Evolutionary conservation across 2,797 vertebrate genomes (phyloP), one percentile per base, ranked within the genome.

Genomic region (Gephyroberyx darwinii): DNA sequence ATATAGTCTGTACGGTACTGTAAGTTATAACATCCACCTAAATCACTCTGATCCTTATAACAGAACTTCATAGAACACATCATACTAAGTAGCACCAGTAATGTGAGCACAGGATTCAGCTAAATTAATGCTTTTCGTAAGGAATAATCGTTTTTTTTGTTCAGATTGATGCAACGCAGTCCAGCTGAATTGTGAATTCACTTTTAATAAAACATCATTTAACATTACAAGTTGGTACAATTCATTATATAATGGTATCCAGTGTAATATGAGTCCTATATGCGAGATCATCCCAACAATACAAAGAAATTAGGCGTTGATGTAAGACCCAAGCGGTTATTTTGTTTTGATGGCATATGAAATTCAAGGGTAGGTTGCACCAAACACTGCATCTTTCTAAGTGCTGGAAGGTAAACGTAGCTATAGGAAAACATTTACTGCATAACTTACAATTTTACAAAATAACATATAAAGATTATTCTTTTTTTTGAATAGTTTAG

Each of bases 181-280:
- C 14, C 37, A 53, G 22, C 35, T 47, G 3, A 74, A 83, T 65
- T 74, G 53, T 71, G 60, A 54, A 86, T 74, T 51, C 20, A 77
- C 35, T 76, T 92, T 93, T 90, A 89, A 89, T 90, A 91, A 91
- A 91, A 90, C 86, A 84, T 84, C 2, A 75, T 65, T 67, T 9
- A 83, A 89, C 89, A 89, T 83, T 88, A 91, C 90, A 90, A 88
- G 65, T 81, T 75, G 84, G 78, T 48, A 62, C 20, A 91, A 48
- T 84, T 75, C 60, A 69, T 55, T 80, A 73, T 57, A 66, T 65
- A 26, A 26, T 4, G 0, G 2, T 20, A 3, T 60, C 20, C 12
- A 33, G 5, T n/a, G 53, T 9, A 14, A 68, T 55, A 63, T 35
- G 71, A 19, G 57, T 79, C 0, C 8, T 43, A n/a, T 71, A 43